phyloP scores from a whole-genome alignment of 2,797 vertebrate genomes.

The Typhlichthys eigenmanni region DNA sequence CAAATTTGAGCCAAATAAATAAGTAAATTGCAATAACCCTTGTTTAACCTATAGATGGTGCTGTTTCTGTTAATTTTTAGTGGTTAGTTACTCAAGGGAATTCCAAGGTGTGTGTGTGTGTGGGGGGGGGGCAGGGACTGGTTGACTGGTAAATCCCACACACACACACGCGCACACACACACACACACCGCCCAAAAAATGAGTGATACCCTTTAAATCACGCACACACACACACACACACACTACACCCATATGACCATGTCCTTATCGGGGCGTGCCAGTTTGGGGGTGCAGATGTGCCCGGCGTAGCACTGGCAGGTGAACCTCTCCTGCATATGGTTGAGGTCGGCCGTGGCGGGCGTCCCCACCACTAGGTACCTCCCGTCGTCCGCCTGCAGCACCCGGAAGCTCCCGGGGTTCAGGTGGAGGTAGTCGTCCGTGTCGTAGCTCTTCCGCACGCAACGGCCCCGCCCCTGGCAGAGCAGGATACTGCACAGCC shows the following conservation, averaged over 20 bases:
- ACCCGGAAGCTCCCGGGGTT: conserved; percentile 76
- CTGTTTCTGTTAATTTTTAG: no score
- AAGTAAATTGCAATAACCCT: no score
- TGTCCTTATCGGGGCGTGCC: neutral
- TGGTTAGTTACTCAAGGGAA: no score
- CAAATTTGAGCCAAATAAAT: no score
- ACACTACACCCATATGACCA: conserved; percentile 41
- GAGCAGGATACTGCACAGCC: conserved; percentile 81
- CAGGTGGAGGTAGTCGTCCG: conserved; percentile 82
- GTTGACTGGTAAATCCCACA: no score
- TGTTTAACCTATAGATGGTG: no score
- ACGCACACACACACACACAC: neutral
- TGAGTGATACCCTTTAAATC: no score
- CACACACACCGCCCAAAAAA: no score
- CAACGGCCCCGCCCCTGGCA: conserved; percentile 83
- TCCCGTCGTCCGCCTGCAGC: conserved; percentile 45
- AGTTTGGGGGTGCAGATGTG: conserved; percentile 26
- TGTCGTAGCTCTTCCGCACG: conserved; percentile 74
- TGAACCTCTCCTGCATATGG: conserved; percentile 71
- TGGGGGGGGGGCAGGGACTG: neutral
- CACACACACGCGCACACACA: no score
- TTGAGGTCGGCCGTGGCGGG: conserved; percentile 72
- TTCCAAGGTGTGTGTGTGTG: neutral
- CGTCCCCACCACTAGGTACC: conserved; percentile 68
- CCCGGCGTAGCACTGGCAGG: conserved; percentile 79